These are phyloP conservation scores for Drosophila mimica DNA, from an alignment of 2,888 invertebrate species.

Conservation along the genomic window DNA sequence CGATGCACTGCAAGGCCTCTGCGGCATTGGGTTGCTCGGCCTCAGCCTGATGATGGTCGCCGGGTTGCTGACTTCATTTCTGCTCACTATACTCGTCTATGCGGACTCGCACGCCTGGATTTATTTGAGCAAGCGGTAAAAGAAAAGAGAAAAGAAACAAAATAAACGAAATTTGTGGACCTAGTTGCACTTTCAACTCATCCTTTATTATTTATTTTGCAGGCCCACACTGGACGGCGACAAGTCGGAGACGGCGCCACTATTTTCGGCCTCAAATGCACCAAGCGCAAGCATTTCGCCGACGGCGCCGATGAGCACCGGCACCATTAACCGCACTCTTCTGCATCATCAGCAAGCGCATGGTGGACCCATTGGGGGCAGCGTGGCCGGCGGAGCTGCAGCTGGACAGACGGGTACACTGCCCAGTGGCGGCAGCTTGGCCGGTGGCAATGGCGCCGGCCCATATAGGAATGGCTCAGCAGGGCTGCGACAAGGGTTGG, in stretches of 20 bases:
- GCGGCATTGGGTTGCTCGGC: constrained; percentile 93
- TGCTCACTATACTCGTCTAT: constrained; percentile 96
- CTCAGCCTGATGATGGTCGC: constrained; percentile 94
- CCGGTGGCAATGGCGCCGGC: constrained; percentile 72
- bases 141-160: neutral
- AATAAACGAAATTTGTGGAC: neutral
- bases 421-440: constrained; percentile 73
- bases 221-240: constrained; percentile 83
- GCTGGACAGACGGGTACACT: constrained; percentile 65
- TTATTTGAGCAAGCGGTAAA: constrained; percentile 95
- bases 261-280: constrained; percentile 83
- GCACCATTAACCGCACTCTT: constrained; percentile 85
- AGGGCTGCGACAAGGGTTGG: constrained; percentile 85
- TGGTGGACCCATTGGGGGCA: constrained; percentile 61
- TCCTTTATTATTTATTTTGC: constrained; percentile 13
- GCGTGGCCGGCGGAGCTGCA: constrained; percentile 59
- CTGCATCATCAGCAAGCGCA: constrained; percentile 84
- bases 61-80: constrained; percentile 93
- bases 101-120: constrained; percentile 99
- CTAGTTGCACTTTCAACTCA: neutral
- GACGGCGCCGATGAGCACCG: constrained; percentile 82
- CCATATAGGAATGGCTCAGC: constrained; percentile 83
- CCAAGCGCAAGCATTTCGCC: constrained; percentile 84
- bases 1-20: constrained; percentile 91
- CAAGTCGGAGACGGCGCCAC: constrained; percentile 85